Evolutionary conservation across 2,113 vertebrate species (phyloP).

Genomic region (Scortum barcoo): DNA sequence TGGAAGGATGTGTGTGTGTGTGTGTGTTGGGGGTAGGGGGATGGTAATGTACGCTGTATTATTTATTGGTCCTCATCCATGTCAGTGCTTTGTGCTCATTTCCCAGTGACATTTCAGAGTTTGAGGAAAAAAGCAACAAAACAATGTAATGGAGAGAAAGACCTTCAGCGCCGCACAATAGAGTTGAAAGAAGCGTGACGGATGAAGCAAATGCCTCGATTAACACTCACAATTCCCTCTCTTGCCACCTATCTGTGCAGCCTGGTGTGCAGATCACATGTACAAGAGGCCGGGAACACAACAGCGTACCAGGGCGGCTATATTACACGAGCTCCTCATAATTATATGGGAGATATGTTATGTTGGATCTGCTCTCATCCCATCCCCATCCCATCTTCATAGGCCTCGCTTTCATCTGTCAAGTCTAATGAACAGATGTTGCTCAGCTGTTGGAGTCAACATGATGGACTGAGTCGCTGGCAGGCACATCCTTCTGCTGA

Average conservation of each 20-base stretch:
- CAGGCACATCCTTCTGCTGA: constrained; percentile 77
- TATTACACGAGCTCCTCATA: constrained; percentile 33
- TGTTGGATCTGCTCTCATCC: constrained; percentile 37
- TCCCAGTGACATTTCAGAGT: constrained; percentile 80
- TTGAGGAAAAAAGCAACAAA: constrained; percentile 64
- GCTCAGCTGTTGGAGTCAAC: constrained; percentile 81
- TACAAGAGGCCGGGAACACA: constrained; percentile 44
- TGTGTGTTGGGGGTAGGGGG: constrained; percentile 9
- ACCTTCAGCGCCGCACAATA: constrained; percentile 70
- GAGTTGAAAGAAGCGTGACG: constrained; percentile 64
- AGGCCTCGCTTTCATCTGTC: constrained; percentile 81
- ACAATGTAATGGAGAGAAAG: constrained; percentile 76
- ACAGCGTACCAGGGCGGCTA: neutral
- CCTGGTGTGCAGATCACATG: constrained; percentile 51
- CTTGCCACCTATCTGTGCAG: constrained; percentile 46
- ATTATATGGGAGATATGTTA: constrained; percentile 56
- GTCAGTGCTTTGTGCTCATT: constrained; percentile 73
- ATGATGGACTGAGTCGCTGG: constrained; percentile 83
- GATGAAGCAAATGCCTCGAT: constrained; percentile 77
- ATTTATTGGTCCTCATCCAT: constrained; percentile 79
- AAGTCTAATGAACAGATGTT: constrained; percentile 88
- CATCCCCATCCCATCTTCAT: constrained; percentile 54
- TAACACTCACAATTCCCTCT: constrained; percentile 55
- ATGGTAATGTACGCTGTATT: constrained; percentile 68
- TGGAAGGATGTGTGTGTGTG: constrained; percentile 26